Evolutionary conservation across 1,140 invertebrate genomes (phyloP).

Genomic region (Aphis gossypii): DNA sequence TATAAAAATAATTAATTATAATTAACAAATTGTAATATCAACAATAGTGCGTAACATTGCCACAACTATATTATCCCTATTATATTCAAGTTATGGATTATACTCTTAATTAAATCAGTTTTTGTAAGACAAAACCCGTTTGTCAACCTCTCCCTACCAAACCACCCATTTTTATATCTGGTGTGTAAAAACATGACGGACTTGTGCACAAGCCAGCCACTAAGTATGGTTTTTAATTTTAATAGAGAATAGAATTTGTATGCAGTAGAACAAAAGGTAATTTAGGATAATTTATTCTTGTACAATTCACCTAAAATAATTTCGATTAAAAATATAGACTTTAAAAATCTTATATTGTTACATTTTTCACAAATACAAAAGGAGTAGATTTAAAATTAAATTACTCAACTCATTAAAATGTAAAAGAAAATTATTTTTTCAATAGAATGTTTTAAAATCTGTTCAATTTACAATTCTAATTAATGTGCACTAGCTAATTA

Average conservation of each 20-base stretch:
- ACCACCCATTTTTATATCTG: neutral
- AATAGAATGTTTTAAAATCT: no score
- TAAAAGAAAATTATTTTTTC: no score
- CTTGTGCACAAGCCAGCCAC: no score
- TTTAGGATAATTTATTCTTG: neutral
- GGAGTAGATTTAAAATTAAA: no score
- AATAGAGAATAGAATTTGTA: neutral
- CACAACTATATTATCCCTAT: neutral
- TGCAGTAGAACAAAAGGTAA: neutral
- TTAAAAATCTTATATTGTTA: neutral
- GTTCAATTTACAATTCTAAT: no score
- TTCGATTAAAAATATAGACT: no score
- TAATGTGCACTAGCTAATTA: no score
- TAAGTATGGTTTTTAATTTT: neutral
- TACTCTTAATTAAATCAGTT: neutral
- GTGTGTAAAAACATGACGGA: neutral
- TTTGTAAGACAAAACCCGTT: neutral
- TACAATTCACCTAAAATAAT: no score
- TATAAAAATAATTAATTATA: slow-evolving; percentile 32
- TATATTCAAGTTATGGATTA: neutral
- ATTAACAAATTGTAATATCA: neutral
- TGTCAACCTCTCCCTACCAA: neutral
- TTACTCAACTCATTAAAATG: no score
- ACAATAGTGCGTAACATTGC: neutral
- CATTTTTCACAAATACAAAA: no score